phyloP scores from a whole-genome alignment of 2,113 vertebrate species.

The Drymodes brunneopygia region DNA sequence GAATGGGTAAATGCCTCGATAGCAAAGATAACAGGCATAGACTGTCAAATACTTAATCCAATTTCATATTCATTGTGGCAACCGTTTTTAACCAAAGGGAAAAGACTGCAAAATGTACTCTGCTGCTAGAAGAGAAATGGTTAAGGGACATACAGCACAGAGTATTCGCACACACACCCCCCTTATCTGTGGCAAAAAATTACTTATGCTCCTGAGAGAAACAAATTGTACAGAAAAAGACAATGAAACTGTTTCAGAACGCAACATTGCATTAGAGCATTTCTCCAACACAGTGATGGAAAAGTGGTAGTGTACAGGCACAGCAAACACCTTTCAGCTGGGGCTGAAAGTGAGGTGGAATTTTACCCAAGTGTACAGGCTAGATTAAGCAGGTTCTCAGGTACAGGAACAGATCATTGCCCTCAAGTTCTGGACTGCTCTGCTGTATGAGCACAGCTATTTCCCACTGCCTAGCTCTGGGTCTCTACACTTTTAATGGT shows the following conservation, averaged over 20 bases:
- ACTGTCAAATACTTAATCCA: neutral
- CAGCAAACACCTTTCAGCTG: neutral
- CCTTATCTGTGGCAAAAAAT: neutral
- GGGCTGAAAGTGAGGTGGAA: neutral
- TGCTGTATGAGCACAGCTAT: fast-evolving
- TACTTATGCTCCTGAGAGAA: neutral
- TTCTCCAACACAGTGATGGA: neutral
- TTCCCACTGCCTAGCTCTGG: neutral
- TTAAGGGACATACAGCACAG: neutral
- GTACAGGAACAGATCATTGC: neutral
- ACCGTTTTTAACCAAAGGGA: neutral
- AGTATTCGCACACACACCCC: neutral
- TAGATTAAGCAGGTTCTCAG: neutral
- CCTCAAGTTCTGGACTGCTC: neutral
- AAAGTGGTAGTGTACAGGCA: neutral
- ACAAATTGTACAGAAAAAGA: neutral
- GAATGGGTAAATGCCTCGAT: neutral
- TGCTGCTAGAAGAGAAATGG: neutral
- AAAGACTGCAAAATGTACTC: neutral
- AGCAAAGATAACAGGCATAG: neutral
- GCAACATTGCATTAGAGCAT: neutral
- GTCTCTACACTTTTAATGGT: neutral
- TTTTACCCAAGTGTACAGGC: neutral
- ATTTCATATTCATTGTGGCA: neutral
- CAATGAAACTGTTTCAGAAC: neutral